A percentile compares a stretch with the other conserved stretches of the same genome.
Evolutionary conservation across 2,113 vertebrate genomes (phyloP).

Genomic region (Chaetodon auriga): DNA sequence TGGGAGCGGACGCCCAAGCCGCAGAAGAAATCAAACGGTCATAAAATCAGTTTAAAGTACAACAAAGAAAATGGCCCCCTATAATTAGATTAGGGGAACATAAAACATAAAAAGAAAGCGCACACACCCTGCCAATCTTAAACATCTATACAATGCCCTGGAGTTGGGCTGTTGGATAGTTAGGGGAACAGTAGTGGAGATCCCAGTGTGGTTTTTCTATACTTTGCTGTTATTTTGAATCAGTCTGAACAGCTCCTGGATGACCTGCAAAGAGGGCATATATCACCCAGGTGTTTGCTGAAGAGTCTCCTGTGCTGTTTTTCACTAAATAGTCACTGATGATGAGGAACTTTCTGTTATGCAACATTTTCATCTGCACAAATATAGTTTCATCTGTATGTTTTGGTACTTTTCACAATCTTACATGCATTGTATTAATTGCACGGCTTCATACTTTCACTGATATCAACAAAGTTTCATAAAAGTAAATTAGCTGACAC

Average conservation of each 20-base stretch:
- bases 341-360: no score
- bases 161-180: conserved; percentile 31
- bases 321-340: conserved; percentile 6
- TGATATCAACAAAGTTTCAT: neutral
- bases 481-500: neutral
- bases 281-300: conserved; percentile 54
- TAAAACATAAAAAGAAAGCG: conserved; percentile 64
- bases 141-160: conserved; percentile 37
- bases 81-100: conserved; percentile 71
- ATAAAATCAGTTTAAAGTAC: conserved; percentile 82
- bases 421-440: neutral
- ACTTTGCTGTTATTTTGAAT: conserved; percentile 49
- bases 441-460: neutral
- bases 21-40: conserved; percentile 81
- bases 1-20: conserved; percentile 80
- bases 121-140: conserved; percentile 26
- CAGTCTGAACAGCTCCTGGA: conserved; percentile 31
- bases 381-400: no score
- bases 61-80: conserved; percentile 66
- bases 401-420: neutral
- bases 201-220: conserved; percentile 44
- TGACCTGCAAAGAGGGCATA: conserved; percentile 41
- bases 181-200: conserved; percentile 12
- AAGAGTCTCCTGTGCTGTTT: conserved; percentile 6
- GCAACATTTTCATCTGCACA: no score